These are phyloP conservation scores for Petrolisthes manimaculis DNA, from an alignment of 2,888 invertebrate species.

Conservation along the genomic window DNA sequence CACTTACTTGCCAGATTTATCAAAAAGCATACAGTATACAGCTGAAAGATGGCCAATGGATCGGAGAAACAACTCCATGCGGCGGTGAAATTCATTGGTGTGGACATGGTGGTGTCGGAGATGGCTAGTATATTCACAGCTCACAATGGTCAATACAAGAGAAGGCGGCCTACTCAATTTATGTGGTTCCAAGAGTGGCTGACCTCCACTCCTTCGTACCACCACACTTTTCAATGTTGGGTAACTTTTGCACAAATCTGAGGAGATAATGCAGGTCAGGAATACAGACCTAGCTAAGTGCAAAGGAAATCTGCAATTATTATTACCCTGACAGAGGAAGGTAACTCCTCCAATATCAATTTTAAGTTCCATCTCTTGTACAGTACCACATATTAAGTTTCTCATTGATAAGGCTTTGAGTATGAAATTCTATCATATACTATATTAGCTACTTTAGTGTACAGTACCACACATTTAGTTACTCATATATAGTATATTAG, in stretches of 20 bases:
- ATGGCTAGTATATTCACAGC: slow-evolving; percentile 79
- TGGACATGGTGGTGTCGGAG: slow-evolving; percentile 75
- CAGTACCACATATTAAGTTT: too few relatives aligned
- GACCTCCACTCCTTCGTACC: slow-evolving; percentile 30
- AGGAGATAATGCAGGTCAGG: not conserved
- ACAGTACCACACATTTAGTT: too few relatives aligned
- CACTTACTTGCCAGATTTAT: slow-evolving; percentile 87
- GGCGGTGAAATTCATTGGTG: slow-evolving; percentile 77
- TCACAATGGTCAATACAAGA: slow-evolving; percentile 72
- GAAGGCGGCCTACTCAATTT: slow-evolving; percentile 51
- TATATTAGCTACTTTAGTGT: too few relatives aligned
- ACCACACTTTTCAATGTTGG: slow-evolving; percentile 37
- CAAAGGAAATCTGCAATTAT: too few relatives aligned
- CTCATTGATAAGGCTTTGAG: too few relatives aligned
- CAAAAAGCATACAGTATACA: slow-evolving; percentile 97
- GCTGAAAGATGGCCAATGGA: slow-evolving; percentile 95
- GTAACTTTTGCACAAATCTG: slow-evolving; percentile 57
- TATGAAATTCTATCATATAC: too few relatives aligned
- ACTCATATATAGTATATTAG: too few relatives aligned
- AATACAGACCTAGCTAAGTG: too few relatives aligned
- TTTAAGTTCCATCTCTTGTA: too few relatives aligned
- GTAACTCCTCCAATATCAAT: too few relatives aligned
- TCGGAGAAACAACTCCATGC: slow-evolving; percentile 80
- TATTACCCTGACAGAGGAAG: too few relatives aligned
- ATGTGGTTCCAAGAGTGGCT: slow-evolving; percentile 48